These are phyloP conservation scores for Orthosia cruda DNA, from an alignment of 2,888 invertebrate species.

Conservation along the genomic window DNA sequence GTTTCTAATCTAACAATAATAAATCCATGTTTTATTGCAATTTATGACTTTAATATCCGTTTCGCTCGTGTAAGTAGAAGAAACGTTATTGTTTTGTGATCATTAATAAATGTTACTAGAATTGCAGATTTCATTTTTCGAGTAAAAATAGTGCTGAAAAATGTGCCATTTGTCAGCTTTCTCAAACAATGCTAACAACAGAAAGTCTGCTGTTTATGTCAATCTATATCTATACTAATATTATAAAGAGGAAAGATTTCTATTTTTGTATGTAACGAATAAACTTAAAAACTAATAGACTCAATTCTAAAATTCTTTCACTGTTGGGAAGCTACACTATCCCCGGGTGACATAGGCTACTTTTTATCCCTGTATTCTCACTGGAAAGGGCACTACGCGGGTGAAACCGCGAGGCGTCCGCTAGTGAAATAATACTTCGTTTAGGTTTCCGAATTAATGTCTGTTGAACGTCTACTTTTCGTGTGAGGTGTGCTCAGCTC, in stretches of 20 bases:
- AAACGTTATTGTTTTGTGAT: not conserved
- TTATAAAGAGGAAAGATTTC: no score
- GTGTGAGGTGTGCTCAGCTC: no score
- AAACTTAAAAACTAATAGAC: no score
- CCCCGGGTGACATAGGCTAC: no score
- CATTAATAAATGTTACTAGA: not conserved
- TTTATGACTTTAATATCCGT: not conserved
- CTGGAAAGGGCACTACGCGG: no score
- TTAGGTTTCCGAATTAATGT: not conserved
- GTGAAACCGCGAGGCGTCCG: no score
- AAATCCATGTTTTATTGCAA: not conserved
- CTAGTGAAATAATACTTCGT: not conserved
- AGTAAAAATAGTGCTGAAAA: not conserved
- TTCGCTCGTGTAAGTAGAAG: slow-evolving; percentile 8
- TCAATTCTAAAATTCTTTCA: no score
- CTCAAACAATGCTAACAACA: not conserved
- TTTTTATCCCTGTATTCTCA: no score
- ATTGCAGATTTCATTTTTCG: not conserved
- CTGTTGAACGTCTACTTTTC: no score
- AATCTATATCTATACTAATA: no score
- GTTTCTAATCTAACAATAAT: not conserved
- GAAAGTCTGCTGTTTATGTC: not conserved
- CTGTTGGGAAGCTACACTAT: no score
- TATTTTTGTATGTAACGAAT: no score
- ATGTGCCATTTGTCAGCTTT: not conserved